Evolutionary conservation across 2,797 vertebrate species (phyloP).

Genomic region (Euphonia xanthogaster): DNA sequence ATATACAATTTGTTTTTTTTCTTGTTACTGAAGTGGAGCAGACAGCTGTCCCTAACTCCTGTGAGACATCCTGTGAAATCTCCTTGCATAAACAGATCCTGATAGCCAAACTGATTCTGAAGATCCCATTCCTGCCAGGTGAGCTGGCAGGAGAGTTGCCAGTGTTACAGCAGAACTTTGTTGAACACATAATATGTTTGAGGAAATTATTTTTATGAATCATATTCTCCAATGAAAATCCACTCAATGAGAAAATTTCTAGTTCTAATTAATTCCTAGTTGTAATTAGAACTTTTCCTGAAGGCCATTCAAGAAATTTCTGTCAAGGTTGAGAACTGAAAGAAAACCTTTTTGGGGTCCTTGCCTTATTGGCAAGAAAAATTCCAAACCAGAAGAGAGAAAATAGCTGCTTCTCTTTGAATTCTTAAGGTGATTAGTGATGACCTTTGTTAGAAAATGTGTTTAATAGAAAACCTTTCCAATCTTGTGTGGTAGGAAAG

Average conservation of each 20-base stretch:
- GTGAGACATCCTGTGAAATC: neutral
- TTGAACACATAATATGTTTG: neutral
- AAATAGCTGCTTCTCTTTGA: neutral
- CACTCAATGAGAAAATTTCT: neutral
- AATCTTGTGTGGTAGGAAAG: neutral
- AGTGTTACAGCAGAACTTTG: neutral
- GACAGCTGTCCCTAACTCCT: neutral
- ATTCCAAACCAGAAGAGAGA: neutral
- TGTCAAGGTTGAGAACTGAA: neutral
- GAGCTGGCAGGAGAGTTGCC: neutral
- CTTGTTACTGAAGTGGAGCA: neutral
- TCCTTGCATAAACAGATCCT: neutral
- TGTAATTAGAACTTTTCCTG: neutral
- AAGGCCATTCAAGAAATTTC: neutral
- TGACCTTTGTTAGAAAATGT: neutral
- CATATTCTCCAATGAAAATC: neutral
- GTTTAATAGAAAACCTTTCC: neutral
- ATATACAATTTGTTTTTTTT: neutral
- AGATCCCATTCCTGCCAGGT: neutral
- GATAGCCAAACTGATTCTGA: neutral
- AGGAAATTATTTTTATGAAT: neutral
- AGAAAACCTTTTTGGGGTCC: neutral
- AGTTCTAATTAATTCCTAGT: neutral
- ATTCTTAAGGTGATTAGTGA: neutral
- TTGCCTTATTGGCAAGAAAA: neutral